Percentiles rank a stretch among this genome's conserved stretches.
Evolutionary conservation across 2,113 vertebrate genomes (phyloP).

Genomic region (Mesembrinibis cayennensis): DNA sequence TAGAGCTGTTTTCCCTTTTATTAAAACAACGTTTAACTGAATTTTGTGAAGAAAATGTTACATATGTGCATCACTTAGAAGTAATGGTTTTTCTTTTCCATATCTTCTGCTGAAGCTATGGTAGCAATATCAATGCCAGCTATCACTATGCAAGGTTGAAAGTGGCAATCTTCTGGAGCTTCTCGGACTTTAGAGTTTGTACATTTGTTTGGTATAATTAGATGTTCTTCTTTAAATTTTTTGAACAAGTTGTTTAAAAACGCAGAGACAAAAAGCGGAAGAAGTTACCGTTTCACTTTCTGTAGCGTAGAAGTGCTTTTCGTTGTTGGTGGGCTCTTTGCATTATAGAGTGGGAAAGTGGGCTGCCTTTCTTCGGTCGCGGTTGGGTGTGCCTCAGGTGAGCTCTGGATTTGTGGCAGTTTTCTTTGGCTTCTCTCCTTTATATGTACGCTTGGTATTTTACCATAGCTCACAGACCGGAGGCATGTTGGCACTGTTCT

Average conservation of each 20-base stretch:
- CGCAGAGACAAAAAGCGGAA: neutral
- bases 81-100: neutral
- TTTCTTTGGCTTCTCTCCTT: slow-evolving; percentile 47
- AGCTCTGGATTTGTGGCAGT: neutral
- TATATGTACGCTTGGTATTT: slow-evolving; percentile 27
- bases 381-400: neutral
- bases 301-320: neutral
- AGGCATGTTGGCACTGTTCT: slow-evolving; percentile 65
- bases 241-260: neutral
- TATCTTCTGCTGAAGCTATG: slow-evolving; percentile 43
- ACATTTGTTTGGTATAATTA: neutral
- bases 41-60: slow-evolving; percentile 37
- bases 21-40: slow-evolving; percentile 29
- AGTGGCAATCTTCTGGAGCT: slow-evolving; percentile 43
- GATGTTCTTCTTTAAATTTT: neutral
- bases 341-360: neutral
- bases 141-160: slow-evolving; percentile 64
- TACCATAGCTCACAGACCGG: slow-evolving; percentile 52
- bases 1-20: slow-evolving; percentile 41
- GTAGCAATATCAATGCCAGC: slow-evolving; percentile 56
- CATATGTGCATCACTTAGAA: neutral
- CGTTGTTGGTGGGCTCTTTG: neutral
- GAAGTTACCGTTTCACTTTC: neutral
- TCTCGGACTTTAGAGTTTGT: slow-evolving; percentile 8
- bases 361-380: neutral